Evolutionary conservation across 2,797 vertebrate species (phyloP), one percentile per base, ranked within the genome.

Genomic region (Lemur catta): DNA sequence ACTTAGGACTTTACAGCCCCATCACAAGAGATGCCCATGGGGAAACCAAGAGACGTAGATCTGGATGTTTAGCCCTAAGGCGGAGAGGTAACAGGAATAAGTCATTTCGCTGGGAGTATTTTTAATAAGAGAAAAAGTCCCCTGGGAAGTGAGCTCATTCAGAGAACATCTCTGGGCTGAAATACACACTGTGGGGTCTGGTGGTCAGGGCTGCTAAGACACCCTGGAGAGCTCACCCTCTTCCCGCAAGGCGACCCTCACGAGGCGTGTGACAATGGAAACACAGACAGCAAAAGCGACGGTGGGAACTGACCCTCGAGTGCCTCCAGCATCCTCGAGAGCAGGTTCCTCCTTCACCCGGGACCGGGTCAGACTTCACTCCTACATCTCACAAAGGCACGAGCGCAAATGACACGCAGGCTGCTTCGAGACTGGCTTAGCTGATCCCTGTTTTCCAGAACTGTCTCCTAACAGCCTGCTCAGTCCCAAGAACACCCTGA

Each of bases 81-180:
- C 50, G 95, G 52, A 93, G 59, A 93, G 52, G 61, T 57, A 48
- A 95, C 33, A 95, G 38, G 63, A 94, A 85, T 93, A 93, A 97
- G 78, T 96, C 89, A 95, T 71, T 95, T 86, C 41, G 59, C 57
- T 30, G 43, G 41, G 35, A 93, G 18, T 75, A 50, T 67, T 90
- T 82, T 93, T 65, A 7, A 86, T 87, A 94, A 59, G 50, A n/a
- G 55, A 81, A 65, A 59, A 71, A 30, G 6, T 3, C 13, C 15
- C 38, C 26, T 93, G 26, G 6, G 87, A 43, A 71, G 43, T 24
- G 50, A 71, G 7, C 13, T 76, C n/a, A 91, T 84, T 93, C 55
- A 81, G 75, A 93, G 24, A 76, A 48, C 13, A 69, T 63, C 26
- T 74, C 55, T 80, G 38, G n/a, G 15, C 48, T 65, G 35, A 57